These are phyloP conservation scores for Typhlichthys eigenmanni DNA, from an alignment of 2,797 vertebrate genomes.

Conservation along the genomic window DNA sequence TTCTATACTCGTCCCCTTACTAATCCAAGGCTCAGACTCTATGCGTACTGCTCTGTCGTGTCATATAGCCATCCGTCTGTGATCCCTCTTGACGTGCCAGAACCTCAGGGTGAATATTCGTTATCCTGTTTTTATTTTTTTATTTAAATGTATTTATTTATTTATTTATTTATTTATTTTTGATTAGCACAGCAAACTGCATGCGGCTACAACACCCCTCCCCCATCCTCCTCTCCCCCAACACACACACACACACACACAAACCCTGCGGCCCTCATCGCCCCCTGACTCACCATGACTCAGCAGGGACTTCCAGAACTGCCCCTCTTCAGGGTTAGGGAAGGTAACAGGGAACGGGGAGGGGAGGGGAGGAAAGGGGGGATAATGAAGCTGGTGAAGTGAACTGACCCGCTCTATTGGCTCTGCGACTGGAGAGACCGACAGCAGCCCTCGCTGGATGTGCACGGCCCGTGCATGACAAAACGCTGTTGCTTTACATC, in stretches of 20 bases:
- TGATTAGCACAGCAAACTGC: constrained; percentile 20
- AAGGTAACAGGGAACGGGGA: background rate
- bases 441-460: constrained; percentile 31
- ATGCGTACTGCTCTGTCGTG: constrained; percentile 29
- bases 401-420: constrained; percentile 61
- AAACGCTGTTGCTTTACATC: constrained; percentile 26
- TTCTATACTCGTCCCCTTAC: background rate
- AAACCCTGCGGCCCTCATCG: constrained; percentile 34
- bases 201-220: constrained; percentile 38
- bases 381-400: constrained; percentile 45
- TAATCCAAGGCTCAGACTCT: background rate
- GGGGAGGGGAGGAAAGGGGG: too few relatives aligned
- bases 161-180: constrained; percentile 21
- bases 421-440: constrained; percentile 27
- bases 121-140: constrained; percentile 21
- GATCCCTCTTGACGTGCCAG: constrained; percentile 46
- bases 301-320: constrained; percentile 49
- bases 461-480: constrained; percentile 19
- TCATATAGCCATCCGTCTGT: constrained; percentile 37
- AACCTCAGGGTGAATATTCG: constrained; percentile 55
- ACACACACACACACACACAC: constrained; percentile 39
- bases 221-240: constrained; percentile 26
- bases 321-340: constrained; percentile 27
- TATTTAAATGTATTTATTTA: too few relatives aligned
- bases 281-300: constrained; percentile 58